A percentile compares a stretch with the other conserved stretches of the same genome.
phyloP scores from a whole-genome alignment of 2,888 invertebrate genomes.

The Dicyrtoma fusca region DNA sequence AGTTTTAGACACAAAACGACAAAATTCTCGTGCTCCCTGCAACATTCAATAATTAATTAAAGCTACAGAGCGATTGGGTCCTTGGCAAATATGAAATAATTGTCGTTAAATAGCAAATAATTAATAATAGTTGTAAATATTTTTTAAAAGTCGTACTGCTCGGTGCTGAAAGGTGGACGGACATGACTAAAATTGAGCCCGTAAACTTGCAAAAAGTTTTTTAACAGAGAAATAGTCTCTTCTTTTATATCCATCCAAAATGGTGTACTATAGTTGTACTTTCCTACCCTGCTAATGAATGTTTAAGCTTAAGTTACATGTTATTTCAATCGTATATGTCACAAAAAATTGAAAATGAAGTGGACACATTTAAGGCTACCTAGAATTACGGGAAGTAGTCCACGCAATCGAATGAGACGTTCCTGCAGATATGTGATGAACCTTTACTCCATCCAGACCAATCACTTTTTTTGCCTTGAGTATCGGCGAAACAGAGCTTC shows the following conservation, averaged over 20 bases:
- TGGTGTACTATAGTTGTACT: conserved; percentile 58
- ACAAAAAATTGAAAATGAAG: too few relatives aligned
- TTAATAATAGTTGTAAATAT: conserved; percentile 13
- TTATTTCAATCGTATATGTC: too few relatives aligned
- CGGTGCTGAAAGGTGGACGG: conserved; percentile 62
- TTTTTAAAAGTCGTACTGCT: conserved; percentile 57
- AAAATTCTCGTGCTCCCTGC: conserved; percentile 65
- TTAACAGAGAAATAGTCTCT: conserved; percentile 65
- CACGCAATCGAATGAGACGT: conserved; percentile 69
- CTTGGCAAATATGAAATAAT: conserved; percentile 4
- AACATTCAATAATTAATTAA: conserved; percentile 40
- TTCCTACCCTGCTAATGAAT: neutral
- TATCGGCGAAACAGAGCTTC: conserved; percentile 66
- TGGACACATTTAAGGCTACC: neutral
- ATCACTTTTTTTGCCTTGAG: conserved; percentile 65
- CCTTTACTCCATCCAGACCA: conserved; percentile 63
- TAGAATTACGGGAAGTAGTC: conserved; percentile 60
- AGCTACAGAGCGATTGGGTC: neutral
- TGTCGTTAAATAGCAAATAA: neutral
- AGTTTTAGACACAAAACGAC: conserved; percentile 65
- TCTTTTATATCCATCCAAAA: conserved; percentile 69
- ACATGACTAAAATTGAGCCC: conserved; percentile 62
- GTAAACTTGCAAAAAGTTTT: conserved; percentile 66
- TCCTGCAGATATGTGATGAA: conserved; percentile 69
- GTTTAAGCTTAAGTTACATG: neutral